Base-by-base conservation (phyloP, 2,797 vertebrate species). In the Crocidura indochinensis region DNA sequence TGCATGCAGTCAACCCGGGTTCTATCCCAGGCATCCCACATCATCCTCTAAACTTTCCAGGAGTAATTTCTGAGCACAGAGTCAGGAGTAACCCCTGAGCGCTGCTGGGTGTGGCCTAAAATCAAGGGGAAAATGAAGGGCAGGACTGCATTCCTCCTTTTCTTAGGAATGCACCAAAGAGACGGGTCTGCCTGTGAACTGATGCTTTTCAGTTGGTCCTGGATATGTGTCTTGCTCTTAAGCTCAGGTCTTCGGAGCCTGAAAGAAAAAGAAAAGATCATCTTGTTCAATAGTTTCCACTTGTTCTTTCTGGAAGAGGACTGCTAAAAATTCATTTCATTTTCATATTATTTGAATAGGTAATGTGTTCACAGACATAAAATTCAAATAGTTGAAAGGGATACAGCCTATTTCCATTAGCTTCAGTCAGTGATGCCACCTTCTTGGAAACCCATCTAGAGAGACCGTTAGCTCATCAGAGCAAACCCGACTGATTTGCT, bases 391-490 rank as follows among this genome's bases (percentile, higher is more conserved):
- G 15, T 49, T 75, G 62, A 71, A 75, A 88, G 38, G 62, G 8
- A 65, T 27, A 26, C 44, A 22, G 7, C 26, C 62, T 22, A 10
- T 71, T 60, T 24, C 67, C 62, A 44, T 27, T 60, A 60, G n/a
- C 5, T 81, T 38, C 62, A 84, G 46, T 77, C 17, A 31, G 2
- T 10, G 46, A 56, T 22, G 26, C 2, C 38, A 31, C 19, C 29
- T 56, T 62, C 92, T 87, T 44, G 60, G 24, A 6, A 15, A 31
- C 51, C 8, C 62, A 79, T 83, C 67, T 51, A 82, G 44, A 78
- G 80, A 86, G 15, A 47, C 10, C 60, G 46, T 31, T 46, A 74
- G 74, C 76, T 56, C 44, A 26, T 64, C 64, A 90, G 84, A 72
- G 31, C 60, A 68, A 77, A 53, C 24, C 27, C 38, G 17, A 7